phyloP scores from a whole-genome alignment of 2,797 vertebrate species.

The Bufotes viridis region DNA sequence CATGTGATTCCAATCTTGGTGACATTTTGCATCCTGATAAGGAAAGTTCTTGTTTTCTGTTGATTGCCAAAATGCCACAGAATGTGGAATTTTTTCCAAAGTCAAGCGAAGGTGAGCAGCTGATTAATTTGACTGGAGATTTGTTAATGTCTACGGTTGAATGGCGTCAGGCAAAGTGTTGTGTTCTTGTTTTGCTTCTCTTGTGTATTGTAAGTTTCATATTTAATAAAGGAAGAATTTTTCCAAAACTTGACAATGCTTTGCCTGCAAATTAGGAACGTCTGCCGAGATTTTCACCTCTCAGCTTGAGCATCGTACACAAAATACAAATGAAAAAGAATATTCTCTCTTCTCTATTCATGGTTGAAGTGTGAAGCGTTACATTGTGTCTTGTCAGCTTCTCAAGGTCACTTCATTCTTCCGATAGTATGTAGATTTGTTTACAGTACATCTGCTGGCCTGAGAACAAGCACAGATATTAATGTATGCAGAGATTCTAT shows the following conservation, averaged over 20 bases:
- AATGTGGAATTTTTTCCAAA: neutral
- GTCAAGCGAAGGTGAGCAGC: constrained; percentile 19
- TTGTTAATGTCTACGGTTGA: constrained; percentile 35
- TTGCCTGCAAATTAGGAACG: constrained; percentile 36
- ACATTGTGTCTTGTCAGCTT: constrained; percentile 11
- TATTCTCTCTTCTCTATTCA: constrained; percentile 47
- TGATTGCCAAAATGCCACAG: neutral
- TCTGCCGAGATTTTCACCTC: constrained; percentile 32
- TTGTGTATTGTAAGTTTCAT: constrained; percentile 21
- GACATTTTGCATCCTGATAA: constrained; percentile 2
- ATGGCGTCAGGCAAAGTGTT: constrained; percentile 16
- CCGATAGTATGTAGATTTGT: constrained; percentile 23
- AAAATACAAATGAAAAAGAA: constrained; percentile 47
- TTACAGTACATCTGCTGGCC: neutral
- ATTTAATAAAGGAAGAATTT: constrained; percentile 45
- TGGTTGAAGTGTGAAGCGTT: constrained; percentile 29
- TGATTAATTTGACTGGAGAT: constrained; percentile 32
- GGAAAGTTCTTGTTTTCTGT: neutral
- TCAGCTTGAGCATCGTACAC: constrained; percentile 12
- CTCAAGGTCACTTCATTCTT: constrained; percentile 44
- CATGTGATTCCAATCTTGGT: neutral
- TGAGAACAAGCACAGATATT: neutral
- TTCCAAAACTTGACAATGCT: constrained; percentile 40
- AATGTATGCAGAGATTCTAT: constrained; percentile 1
- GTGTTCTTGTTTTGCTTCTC: constrained; percentile 24